Conservation (phyloP, 1,140 invertebrate genomes). For the Bilobella aurantiaca region DNA sequence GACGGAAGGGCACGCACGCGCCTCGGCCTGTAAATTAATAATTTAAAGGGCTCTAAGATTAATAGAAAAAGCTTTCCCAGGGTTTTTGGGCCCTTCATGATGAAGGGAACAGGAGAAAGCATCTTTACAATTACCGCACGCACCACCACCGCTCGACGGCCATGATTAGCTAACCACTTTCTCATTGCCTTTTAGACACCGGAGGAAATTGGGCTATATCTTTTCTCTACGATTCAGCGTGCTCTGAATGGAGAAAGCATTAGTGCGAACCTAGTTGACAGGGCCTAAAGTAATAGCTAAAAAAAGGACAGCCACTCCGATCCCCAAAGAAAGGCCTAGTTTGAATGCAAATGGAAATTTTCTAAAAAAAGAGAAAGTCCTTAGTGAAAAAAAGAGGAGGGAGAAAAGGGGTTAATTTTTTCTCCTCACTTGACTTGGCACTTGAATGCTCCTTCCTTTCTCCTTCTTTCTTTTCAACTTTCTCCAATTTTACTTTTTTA, state of each 20-base stretch:
- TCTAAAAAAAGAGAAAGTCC: neutral
- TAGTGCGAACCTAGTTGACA: too few species aligned
- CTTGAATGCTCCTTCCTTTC: neutral
- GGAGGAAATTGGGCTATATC: too few species aligned
- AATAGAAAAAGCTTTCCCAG: neutral
- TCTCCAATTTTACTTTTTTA: neutral
- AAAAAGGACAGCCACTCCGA: too few species aligned
- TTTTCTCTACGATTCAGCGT: too few species aligned
- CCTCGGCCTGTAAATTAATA: conserved; percentile 1
- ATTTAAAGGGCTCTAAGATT: neutral
- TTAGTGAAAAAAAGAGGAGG: neutral
- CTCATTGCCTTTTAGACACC: neutral
- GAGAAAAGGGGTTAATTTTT: conserved; percentile 1
- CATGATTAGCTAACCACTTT: neutral
- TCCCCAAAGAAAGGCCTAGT: too few species aligned
- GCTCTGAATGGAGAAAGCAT: too few species aligned
- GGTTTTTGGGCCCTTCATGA: too few species aligned
- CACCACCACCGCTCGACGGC: too few species aligned
- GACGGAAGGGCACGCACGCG: neutral
- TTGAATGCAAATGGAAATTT: neutral
- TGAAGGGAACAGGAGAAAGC: too few species aligned
- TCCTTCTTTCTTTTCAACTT: neutral
- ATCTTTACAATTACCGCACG: too few species aligned
- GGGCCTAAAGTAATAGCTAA: too few species aligned
- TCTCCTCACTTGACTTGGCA: conserved; percentile 1